Evolutionary conservation across 2,888 invertebrate species (phyloP).

Genomic region (Mythimna loreyi): DNA sequence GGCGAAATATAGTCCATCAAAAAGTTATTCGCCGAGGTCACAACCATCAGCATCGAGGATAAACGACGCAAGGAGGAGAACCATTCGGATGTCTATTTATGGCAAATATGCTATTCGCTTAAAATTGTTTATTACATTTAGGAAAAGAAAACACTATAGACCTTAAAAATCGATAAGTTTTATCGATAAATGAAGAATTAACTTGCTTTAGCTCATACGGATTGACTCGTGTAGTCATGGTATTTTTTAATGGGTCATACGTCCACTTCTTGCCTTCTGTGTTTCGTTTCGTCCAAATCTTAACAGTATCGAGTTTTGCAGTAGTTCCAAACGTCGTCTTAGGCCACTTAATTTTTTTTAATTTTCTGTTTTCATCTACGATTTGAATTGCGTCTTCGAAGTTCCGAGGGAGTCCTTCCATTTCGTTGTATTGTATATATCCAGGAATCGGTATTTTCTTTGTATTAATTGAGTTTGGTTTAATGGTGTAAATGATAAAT

Average conservation of each 20-base stretch:
- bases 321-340: neutral
- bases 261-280: neutral
- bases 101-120: neutral
- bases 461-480: neutral
- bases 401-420: neutral
- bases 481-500: conserved; percentile 1
- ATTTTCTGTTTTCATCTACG: neutral
- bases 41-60: too few species aligned
- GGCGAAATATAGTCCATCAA: too few species aligned
- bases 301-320: neutral
- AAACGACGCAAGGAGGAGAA: too few species aligned
- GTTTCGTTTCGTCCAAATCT: neutral
- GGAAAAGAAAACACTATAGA: neutral
- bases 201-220: too few species aligned
- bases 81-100: neutral
- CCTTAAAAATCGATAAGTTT: neutral
- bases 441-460: neutral
- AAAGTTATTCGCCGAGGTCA: too few species aligned
- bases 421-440: conserved; percentile 2
- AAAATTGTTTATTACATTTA: neutral
- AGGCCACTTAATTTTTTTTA: neutral
- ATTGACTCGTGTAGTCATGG: neutral
- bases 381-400: conserved; percentile 1
- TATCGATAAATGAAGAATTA: neutral
- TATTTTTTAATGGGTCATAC: too few species aligned